Conservation (phyloP, 2,113 vertebrate genomes). For the Rhea pennata region DNA sequence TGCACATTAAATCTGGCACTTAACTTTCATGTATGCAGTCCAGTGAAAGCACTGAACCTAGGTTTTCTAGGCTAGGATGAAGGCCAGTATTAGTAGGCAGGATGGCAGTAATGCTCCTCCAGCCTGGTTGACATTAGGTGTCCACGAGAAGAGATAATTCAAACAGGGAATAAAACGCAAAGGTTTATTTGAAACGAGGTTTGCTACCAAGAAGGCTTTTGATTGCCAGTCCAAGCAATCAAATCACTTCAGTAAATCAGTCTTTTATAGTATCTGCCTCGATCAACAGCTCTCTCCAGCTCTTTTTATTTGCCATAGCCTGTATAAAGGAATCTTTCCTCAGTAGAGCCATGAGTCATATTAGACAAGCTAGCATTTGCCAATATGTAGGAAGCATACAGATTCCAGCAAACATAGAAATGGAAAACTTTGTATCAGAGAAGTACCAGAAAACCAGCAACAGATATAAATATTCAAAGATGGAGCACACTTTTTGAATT, state of each 20-base stretch:
- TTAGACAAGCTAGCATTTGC: background rate
- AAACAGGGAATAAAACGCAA: background rate
- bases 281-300: background rate
- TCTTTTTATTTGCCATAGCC: background rate
- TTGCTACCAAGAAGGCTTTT: background rate
- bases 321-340: background rate
- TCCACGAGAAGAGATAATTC: background rate
- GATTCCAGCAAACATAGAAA: background rate
- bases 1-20: background rate
- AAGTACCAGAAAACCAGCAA: background rate
- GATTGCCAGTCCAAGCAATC: background rate
- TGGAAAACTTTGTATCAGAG: background rate
- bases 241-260: background rate
- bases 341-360: background rate
- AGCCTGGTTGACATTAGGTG: background rate
- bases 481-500: accelerated
- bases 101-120: background rate
- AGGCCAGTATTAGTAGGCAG: background rate
- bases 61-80: background rate
- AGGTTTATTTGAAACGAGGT: background rate
- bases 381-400: background rate
- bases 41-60: background rate
- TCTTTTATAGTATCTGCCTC: background rate
- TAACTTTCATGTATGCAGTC: background rate
- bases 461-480: background rate